Conservation (phyloP, 2,888 invertebrate genomes). For the Drosophila meridionalis region DNA sequence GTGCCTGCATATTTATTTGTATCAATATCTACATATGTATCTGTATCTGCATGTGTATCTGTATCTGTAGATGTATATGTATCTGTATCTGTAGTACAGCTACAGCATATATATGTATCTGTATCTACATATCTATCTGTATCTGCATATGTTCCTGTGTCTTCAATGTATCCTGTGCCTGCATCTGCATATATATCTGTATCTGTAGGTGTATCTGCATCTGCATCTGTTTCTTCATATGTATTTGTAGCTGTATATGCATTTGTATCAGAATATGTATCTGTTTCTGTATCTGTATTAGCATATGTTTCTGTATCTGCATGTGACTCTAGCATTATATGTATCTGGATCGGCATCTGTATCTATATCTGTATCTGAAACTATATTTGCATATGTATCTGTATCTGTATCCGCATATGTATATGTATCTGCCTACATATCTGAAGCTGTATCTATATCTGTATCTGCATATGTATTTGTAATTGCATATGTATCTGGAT, state of each 20-base stretch:
- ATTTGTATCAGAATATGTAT: conserved; percentile 13
- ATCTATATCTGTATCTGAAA: conserved; percentile 9
- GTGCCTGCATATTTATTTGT: conserved; percentile 22
- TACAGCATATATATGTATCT: conserved; percentile 4
- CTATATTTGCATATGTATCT: conserved; percentile 13
- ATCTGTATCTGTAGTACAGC: too few relatives aligned
- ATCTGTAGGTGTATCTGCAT: conserved; percentile 5
- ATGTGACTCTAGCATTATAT: conserved; percentile 5
- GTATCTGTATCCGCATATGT: conserved; percentile 24
- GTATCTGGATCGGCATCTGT: conserved; percentile 20
- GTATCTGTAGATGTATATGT: conserved; percentile 20
- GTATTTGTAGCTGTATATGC: conserved; percentile 21
- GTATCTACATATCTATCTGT: conserved; percentile 9
- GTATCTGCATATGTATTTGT: conserved; percentile 15
- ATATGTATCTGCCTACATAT: not conserved
- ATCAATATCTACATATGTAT: conserved; percentile 10
- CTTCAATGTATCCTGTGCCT: too few relatives aligned
- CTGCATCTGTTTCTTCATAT: conserved; percentile 2
- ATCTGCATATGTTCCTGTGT: conserved; percentile 14
- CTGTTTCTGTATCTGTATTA: conserved; percentile 13
- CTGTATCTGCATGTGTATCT: conserved; percentile 21
- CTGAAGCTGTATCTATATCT: conserved; percentile 8
- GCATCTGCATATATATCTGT: conserved; percentile 15
- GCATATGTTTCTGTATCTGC: conserved; percentile 7
- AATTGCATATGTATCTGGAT: conserved; percentile 18